Base-by-base conservation (phyloP, 2,113 vertebrate genomes). In the Istiophorus platypterus region DNA sequence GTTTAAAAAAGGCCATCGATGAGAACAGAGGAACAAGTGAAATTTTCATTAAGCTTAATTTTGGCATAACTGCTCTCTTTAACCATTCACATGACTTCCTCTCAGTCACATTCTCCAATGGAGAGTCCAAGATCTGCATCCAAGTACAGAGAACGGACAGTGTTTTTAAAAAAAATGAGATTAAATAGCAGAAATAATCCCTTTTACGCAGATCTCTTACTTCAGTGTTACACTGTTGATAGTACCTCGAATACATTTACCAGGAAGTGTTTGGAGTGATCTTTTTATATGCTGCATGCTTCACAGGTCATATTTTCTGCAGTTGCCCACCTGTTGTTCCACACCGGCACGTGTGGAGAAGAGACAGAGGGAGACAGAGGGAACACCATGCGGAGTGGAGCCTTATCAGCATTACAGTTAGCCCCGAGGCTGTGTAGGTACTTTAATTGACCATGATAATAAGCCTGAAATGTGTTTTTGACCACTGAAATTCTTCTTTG, bases 321-420 rank as follows among this genome's bases (percentile, higher is more conserved):
- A 52, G 69, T 57, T n/a, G 14, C 22, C 68, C 91, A 91, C 85
- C 88, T 93, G 88, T 89, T 84, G 84, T 63, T 79, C 51, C 34
- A 39, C 41, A 61, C 49, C 9, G 58, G 34, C 37, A 66, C 26
- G 45, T 41, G 45, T 26, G 56, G 58, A 67, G 45, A 71, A 74
- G 64, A 79, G 70, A n/a, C n/a, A n/a, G n/a, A n/a, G n/a, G n/a
- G n/a, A n/a, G n/a, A n/a, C 39, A 77, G 24, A 37, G 26, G 27
- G 65, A 71, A 56, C 15, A 31, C n/a, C 67, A 62, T 15, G 41
- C 65, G 45, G 34, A 27, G 31, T 17, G 51, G 17, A 10, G 10
- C 64, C 51, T 64, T 54, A 57, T 52, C 7, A 62, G 26, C 37
- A 15, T 62, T 20, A 49, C 20, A 59, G n/a, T 34, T 2, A 18